Base-by-base conservation (phyloP, 2,797 vertebrate genomes). In the Peromyscus melanophrys region DNA sequence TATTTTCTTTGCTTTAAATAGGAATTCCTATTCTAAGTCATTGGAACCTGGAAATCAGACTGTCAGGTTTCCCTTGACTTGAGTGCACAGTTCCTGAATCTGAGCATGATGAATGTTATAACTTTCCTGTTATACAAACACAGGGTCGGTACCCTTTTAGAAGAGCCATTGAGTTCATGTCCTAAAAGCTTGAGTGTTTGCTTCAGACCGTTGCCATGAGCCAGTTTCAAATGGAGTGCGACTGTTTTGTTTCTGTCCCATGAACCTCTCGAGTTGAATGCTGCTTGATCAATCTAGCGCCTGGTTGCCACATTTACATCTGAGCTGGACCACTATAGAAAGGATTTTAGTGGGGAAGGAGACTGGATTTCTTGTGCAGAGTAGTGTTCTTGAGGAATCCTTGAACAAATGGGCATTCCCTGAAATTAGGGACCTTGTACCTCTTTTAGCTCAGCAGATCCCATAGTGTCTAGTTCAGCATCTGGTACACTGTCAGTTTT, bases 1-100 rank as follows among this genome's bases (percentile, higher is more conserved):
- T 97, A 98, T 96, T 98, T 98, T 97, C 97, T 97, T 98, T 97
- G 92, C 98, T 97, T 97, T 97, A 98, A 98, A 97, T 97, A 97
- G 96, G 96, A 98, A 98, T 97, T 97, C 95, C 96, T 97, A 94
- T 97, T 98, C 95, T 96, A 98, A 98, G 96, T 97, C 96, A 96
- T 77, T 97, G 96, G 94, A 97, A 98, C 95, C 96, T 98, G 97
- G 97, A 96, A 98, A 96, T 97, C 81, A 96, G 96, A 96, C 95
- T 96, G 95, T 97, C 93, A 95, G 95, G 65, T 96, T 94, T 93
- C 96, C 96, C 97, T 97, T 94, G 85, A 98, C 87, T 94, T 93
- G 95, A 96, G 94, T 96, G 94, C 89, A 94, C 63, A 96, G 94
- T 96, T 98, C 96, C 96, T 98, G 96, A 97, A 98, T 98, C 83